These are phyloP conservation scores for Budorcas taxicolor DNA, from an alignment of 2,113 vertebrate genomes.

Conservation along the genomic window DNA sequence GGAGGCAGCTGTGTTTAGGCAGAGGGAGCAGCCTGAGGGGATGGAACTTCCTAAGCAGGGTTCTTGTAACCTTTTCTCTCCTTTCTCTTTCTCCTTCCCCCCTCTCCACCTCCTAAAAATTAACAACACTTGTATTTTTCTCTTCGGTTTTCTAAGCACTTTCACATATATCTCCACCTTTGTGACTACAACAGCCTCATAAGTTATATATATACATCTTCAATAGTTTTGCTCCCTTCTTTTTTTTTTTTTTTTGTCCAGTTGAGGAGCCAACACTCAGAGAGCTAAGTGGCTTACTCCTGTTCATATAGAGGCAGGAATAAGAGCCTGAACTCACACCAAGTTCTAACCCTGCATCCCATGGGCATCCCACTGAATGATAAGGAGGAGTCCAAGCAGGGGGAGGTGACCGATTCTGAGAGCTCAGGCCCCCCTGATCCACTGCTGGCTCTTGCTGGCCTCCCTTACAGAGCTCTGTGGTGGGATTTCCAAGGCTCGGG, in stretches of 20 bases:
- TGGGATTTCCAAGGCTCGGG: not conserved
- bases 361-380: not conserved
- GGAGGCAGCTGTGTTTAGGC: not conserved
- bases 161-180: not conserved
- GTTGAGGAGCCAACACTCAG: not conserved
- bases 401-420: fast-evolving
- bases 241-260: not conserved
- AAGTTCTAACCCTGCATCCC: not conserved
- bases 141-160: not conserved
- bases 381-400: fast-evolving
- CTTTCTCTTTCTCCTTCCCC: not conserved
- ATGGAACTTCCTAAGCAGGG: not conserved
- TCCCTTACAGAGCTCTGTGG: not conserved
- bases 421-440: not conserved
- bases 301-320: not conserved
- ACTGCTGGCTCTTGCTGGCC: not conserved
- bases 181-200: not conserved
- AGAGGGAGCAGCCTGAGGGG: not conserved
- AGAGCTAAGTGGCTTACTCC: not conserved
- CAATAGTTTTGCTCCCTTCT: not conserved
- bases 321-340: not conserved
- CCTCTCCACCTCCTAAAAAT: not conserved
- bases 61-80: not conserved
- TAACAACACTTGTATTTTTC: not conserved
- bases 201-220: not conserved